Base-by-base conservation (phyloP, 2,113 vertebrate species). In the Pluvialis apricaria region DNA sequence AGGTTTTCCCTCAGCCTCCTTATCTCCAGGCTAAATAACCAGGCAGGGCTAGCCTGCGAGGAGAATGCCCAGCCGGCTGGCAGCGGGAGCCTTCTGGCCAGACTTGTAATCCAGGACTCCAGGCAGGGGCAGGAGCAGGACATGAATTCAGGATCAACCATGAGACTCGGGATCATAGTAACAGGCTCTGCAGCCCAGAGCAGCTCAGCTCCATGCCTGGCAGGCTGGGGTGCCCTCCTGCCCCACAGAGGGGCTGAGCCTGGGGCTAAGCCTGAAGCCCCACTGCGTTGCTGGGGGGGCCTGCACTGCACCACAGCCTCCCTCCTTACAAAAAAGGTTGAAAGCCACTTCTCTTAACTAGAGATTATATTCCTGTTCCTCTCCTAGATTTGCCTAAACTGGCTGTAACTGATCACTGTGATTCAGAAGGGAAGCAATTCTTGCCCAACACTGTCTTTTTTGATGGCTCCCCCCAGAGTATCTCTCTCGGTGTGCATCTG, bases 121-220 rank as follows among this genome's bases (percentile, higher is more conserved):
- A n/a, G n/a, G 5, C 24, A 20, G 32, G 66, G 45, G 42, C 49
- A 82, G 40, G 22, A 82, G 20, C 20, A 68, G 34, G 51, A n/a
- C 21, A 4, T 3, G 26, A 42, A 5, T n/a, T 90, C 25, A 45
- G 71, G 29, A 12, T 1, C 34, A 38, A 71, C 32, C 16, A 29
- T 5, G 10, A 86, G 5, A 6, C 21, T 44, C 10, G 2, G 31
- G 24, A 25, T 42, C 32, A 20, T 2, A 40, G 42, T 5, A 8
- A 42, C 6, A 47, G 70, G 2, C 24, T 32, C 44, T 65, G 49
- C 45, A 76, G 69, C 32, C 65, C n/a, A 45, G 31, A 82, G 38
- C 38, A 42, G 38, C 55, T 54, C 12, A 0, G 1, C 3, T 22
- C 47, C 4, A 0, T 0, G 12, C 12, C 15, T 1, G 13, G 11